Evolutionary conservation across 1,140 invertebrate genomes (phyloP).

Genomic region (Eubasilissa regina): DNA sequence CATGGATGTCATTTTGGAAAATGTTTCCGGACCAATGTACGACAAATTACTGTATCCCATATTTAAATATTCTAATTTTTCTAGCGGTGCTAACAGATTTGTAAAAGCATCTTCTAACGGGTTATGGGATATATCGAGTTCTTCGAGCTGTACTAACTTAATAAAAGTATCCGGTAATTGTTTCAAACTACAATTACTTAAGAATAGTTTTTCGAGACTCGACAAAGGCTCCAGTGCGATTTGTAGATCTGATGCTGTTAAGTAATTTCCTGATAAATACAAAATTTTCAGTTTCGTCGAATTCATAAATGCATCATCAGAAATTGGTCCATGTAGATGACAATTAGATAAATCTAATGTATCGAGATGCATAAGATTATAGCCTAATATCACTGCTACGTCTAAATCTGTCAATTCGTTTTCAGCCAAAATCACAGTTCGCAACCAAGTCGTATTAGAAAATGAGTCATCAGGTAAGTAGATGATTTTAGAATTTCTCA

Average conservation of each 20-base stretch:
- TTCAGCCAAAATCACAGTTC: constrained; percentile 77
- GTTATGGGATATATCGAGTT: constrained; percentile 81
- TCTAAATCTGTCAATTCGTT: constrained; percentile 79
- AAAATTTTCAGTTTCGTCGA: constrained; percentile 78
- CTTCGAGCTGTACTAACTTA: constrained; percentile 76
- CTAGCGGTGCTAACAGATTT: constrained; percentile 77
- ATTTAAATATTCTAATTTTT: constrained; percentile 79
- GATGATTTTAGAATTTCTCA: constrained; percentile 75
- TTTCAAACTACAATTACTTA: constrained; percentile 78
- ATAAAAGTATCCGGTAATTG: constrained; percentile 79
- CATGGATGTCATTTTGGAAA: constrained; percentile 80
- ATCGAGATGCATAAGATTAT: constrained; percentile 78
- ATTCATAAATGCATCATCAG: constrained; percentile 80
- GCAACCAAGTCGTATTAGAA: constrained; percentile 77
- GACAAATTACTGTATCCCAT: constrained; percentile 83
- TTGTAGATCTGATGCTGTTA: constrained; percentile 78
- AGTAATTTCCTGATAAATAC: constrained; percentile 78
- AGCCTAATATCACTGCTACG: constrained; percentile 77
- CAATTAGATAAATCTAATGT: constrained; percentile 81
- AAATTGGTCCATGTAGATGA: constrained; percentile 77
- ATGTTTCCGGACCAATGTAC: constrained; percentile 77
- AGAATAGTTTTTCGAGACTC: constrained; percentile 77
- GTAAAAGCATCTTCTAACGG: constrained; percentile 80
- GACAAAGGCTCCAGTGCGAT: constrained; percentile 78
- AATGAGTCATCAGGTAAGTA: constrained; percentile 79